Conservation (phyloP, 2,797 vertebrate species). For the Thamnophis elegans region DNA sequence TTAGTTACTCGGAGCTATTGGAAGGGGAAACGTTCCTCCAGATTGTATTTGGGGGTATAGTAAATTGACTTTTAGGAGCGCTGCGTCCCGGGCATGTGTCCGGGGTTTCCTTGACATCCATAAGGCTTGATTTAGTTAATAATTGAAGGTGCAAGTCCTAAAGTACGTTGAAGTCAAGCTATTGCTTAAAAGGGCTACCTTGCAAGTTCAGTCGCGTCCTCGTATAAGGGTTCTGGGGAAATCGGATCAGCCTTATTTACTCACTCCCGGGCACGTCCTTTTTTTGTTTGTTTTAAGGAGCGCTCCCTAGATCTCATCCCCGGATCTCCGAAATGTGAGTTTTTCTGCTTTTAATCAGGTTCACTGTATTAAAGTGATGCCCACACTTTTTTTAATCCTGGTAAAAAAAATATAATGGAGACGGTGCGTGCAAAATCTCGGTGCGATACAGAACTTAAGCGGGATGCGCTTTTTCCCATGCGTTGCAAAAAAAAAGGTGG, state of each 20-base stretch:
- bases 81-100: not conserved
- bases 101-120: not conserved
- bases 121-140: not conserved
- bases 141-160: not conserved
- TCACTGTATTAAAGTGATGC: not conserved
- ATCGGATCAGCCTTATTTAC: not conserved
- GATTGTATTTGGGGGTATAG: too few species aligned
- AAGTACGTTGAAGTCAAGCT: not conserved
- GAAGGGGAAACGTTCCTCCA: not conserved
- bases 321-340: not conserved
- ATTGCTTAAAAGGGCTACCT: not conserved
- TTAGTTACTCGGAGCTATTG: not conserved
- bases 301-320: not conserved
- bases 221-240: not conserved
- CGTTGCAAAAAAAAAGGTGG: not conserved
- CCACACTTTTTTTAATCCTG: not conserved
- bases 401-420: not conserved
- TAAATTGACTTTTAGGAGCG: not conserved
- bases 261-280: not conserved
- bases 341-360: not conserved
- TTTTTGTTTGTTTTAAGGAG: not conserved
- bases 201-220: not conserved
- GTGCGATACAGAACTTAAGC: not conserved
- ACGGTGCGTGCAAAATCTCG: not conserved
- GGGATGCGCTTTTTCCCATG: not conserved